Conservation (phyloP, 2,797 vertebrate genomes). For the Liparis tanakae region DNA sequence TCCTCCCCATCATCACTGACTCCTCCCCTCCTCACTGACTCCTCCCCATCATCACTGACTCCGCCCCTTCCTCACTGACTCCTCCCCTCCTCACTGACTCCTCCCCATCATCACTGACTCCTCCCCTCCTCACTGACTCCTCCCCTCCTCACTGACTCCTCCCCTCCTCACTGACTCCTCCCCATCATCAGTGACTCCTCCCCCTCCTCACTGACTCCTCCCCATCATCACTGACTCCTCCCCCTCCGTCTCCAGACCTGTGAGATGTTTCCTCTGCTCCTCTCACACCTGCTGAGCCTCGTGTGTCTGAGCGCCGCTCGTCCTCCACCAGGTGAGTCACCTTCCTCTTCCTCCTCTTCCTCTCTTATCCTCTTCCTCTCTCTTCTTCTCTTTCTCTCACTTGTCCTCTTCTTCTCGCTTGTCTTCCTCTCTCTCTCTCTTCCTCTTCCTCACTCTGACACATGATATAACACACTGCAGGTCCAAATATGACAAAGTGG, state of each 20-base stretch:
- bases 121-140: too few relatives aligned
- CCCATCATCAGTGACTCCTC: too few relatives aligned
- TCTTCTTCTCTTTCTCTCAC: neutral
- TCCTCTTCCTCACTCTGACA: neutral
- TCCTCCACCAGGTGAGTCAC: conserved; percentile 75
- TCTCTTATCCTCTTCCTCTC: neutral
- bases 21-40: neutral
- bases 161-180: too few relatives aligned
- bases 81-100: too few relatives aligned
- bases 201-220: neutral
- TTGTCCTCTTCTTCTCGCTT: neutral
- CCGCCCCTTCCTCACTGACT: too few relatives aligned
- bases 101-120: too few relatives aligned
- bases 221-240: neutral
- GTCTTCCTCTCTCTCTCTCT: too few relatives aligned
- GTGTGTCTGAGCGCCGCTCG: conserved; percentile 74
- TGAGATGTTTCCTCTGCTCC: conserved; percentile 85
- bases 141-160: too few relatives aligned
- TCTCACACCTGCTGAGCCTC: conserved; percentile 86
- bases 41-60: neutral
- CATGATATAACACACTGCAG: neutral
- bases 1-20: too few relatives aligned
- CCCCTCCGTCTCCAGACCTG: conserved; percentile 69
- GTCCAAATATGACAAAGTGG: conserved; percentile 36
- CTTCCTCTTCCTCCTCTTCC: too few relatives aligned